A percentile compares a stretch with the other conserved stretches of the same genome.
phyloP scores from a whole-genome alignment of 92 coral and sea anemone species.

The Palythoa grandiflora region DNA sequence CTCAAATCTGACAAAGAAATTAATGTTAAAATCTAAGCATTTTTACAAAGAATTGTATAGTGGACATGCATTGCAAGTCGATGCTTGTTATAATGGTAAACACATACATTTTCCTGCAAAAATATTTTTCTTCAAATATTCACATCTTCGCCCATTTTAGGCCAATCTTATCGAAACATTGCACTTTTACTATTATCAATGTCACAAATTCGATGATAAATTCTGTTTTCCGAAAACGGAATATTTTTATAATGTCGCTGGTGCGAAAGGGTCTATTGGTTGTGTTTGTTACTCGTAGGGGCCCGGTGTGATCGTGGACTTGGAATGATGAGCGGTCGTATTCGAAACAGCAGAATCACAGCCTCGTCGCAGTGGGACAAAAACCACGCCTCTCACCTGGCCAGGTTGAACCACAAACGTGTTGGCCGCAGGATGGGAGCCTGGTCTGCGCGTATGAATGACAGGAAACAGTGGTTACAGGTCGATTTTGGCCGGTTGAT shows the following conservation, averaged over 20 bases:
- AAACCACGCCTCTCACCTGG: slow-evolving; percentile 47
- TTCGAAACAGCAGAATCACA: slow-evolving; percentile 46
- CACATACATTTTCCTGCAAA: no score
- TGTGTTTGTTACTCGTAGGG: background rate
- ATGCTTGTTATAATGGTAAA: no score
- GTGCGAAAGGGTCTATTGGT: background rate
- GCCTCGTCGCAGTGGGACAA: slow-evolving; percentile 54
- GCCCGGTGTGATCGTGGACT: slow-evolving; percentile 41
- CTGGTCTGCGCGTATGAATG: slow-evolving; percentile 52
- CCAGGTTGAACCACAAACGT: slow-evolving; percentile 42
- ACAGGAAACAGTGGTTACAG: slow-evolving; percentile 75
- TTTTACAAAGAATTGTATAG: no score
- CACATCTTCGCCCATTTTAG: no score
- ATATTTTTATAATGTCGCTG: background rate
- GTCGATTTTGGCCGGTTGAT: slow-evolving; percentile 72
- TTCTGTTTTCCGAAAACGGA: no score
- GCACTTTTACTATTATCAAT: no score
- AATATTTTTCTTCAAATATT: no score
- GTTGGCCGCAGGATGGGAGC: slow-evolving; percentile 44
- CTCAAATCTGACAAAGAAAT: no score
- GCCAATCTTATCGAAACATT: no score
- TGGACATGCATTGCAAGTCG: no score
- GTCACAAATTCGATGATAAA: no score
- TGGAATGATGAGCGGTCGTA: slow-evolving; percentile 47
- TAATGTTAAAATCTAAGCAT: no score